These are phyloP conservation scores for Deladenus siricidicola DNA, from an alignment of 2,888 invertebrate species.

Conservation along the genomic window DNA sequence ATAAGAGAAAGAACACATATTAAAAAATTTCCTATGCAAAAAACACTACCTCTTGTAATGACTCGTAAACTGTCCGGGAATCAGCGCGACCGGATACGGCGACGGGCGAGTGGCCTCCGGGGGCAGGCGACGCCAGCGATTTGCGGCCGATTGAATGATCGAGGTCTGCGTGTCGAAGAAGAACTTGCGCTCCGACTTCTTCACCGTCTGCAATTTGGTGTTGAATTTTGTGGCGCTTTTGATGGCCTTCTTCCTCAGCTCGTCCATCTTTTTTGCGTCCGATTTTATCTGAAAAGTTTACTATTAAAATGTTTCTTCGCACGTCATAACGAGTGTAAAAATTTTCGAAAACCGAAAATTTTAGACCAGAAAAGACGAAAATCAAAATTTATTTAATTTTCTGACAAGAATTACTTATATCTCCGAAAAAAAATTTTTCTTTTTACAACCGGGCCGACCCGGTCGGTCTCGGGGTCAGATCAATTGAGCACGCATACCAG, in stretches of 20 bases:
- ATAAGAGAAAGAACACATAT: neutral
- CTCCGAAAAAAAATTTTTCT: too few relatives aligned
- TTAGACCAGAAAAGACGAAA: too few relatives aligned
- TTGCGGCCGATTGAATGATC: constrained; percentile 23
- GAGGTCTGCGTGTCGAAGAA: constrained; percentile 82
- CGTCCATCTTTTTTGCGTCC: constrained; percentile 56
- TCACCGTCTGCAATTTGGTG: constrained; percentile 68
- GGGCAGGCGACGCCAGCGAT: constrained; percentile 18
- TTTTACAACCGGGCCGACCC: too few relatives aligned
- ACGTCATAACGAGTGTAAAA: too few relatives aligned
- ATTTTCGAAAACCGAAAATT: too few relatives aligned
- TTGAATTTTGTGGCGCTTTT: constrained; percentile 66
- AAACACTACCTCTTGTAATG: constrained; percentile 62
- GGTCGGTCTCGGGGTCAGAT: too few relatives aligned
- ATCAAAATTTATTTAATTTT: too few relatives aligned
- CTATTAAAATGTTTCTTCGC: too few relatives aligned
- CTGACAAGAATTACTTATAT: too few relatives aligned
- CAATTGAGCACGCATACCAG: too few relatives aligned
- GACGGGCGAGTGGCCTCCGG: constrained; percentile 19
- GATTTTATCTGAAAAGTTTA: constrained; percentile 38
- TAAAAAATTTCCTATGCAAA: neutral
- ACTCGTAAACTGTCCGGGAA: constrained; percentile 93
- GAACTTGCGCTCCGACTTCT: constrained; percentile 68
- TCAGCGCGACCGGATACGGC: constrained; percentile 77
- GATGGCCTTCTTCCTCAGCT: constrained; percentile 72